Conservation (phyloP, 2,888 invertebrate species). For the Lepidochitona cinerea region DNA sequence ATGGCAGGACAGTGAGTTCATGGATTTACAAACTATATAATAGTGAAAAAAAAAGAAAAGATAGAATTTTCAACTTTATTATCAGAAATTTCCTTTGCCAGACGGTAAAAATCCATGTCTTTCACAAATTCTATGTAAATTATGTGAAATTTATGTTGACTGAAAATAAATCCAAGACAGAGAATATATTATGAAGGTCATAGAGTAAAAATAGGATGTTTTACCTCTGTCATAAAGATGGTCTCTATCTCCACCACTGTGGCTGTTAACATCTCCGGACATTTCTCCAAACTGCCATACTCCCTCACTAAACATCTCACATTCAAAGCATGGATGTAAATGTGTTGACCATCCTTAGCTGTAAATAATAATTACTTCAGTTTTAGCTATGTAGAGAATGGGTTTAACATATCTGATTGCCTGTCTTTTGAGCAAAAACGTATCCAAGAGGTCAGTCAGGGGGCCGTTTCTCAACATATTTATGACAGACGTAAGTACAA, state of each 20-base stretch:
- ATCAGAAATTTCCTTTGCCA: too few relatives aligned
- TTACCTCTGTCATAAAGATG: slow-evolving; percentile 83
- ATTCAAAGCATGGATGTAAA: slow-evolving; percentile 92
- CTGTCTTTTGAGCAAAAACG: too few relatives aligned
- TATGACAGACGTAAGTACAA: too few relatives aligned
- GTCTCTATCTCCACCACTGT: slow-evolving; percentile 90
- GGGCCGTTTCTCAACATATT: too few relatives aligned
- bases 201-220: too few relatives aligned
- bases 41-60: not conserved
- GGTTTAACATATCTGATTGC: not conserved
- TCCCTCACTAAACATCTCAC: slow-evolving; percentile 89
- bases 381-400: not conserved
- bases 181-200: too few relatives aligned
- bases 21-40: not conserved
- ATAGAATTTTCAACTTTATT: too few relatives aligned
- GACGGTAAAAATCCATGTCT: too few relatives aligned
- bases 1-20: not conserved
- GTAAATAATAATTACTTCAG: slow-evolving; percentile 38
- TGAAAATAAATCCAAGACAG: too few relatives aligned
- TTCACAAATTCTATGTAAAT: too few relatives aligned
- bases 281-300: slow-evolving; percentile 85
- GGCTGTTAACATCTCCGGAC: slow-evolving; percentile 82
- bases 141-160: too few relatives aligned
- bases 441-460: not conserved
- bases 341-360: slow-evolving; percentile 93